Percentiles rank a stretch among this genome's conserved stretches.
Conservation (phyloP, 2,113 vertebrate species). For the Crotalus viridis region DNA sequence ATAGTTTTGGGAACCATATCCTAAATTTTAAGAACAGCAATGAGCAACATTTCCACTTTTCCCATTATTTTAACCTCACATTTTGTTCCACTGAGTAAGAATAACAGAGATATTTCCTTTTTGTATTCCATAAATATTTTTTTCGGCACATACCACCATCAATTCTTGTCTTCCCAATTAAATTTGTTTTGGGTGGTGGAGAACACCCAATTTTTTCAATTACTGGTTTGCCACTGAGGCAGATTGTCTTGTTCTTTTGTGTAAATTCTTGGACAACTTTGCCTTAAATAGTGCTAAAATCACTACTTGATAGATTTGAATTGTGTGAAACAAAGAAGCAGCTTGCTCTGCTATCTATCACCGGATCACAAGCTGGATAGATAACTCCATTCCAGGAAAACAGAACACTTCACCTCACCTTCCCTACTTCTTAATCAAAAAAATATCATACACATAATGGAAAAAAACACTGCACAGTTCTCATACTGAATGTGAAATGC, state of each 20-base stretch:
- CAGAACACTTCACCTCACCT: conserved; percentile 52
- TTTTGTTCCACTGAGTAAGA: conserved; percentile 39
- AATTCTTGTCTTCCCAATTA: conserved; percentile 62
- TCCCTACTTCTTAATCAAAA: conserved; percentile 64
- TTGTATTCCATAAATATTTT: conserved; percentile 43
- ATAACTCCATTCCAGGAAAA: conserved; percentile 63
- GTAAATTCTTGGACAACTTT: conserved; percentile 69
- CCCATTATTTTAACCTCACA: conserved; percentile 34
- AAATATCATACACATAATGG: conserved; percentile 64
- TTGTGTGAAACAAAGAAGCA: conserved; percentile 47
- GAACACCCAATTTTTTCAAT: conserved; percentile 62
- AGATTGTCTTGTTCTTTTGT: conserved; percentile 65
- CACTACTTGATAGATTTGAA: conserved; percentile 56
- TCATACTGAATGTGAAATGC: conserved; percentile 54
- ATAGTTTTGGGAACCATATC: conserved; percentile 20
- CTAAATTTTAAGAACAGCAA: conserved; percentile 16
- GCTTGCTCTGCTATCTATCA: conserved; percentile 51
- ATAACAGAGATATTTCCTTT: conserved; percentile 38
- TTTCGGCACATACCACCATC: conserved; percentile 55
- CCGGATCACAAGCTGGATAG: conserved; percentile 40
- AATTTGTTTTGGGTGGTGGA: conserved; percentile 63
- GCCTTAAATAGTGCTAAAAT: conserved; percentile 63
- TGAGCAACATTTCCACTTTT: conserved; percentile 26
- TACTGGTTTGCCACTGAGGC: conserved; percentile 63
- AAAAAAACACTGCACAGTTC: conserved; percentile 68